Base-by-base conservation (phyloP, 2,888 invertebrate species). In the Carabus problematicus region DNA sequence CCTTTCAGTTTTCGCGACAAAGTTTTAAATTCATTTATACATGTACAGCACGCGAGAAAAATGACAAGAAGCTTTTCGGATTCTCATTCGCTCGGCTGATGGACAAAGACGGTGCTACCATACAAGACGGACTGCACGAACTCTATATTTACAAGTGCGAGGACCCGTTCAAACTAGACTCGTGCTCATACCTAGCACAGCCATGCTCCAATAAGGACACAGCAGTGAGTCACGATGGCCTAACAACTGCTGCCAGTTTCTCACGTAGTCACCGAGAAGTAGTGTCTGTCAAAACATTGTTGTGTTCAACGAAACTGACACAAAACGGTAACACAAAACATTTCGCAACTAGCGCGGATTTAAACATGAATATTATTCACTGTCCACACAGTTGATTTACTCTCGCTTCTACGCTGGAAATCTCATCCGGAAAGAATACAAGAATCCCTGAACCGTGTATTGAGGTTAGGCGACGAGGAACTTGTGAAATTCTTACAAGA, bases 221-320 rank as follows among this genome's bases (percentile, higher is more conserved):
- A 0, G 86, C 85, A 72, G 90, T 90, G 75, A 80, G 86, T 0
- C 85, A 85, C 4, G 85, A 80, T 82, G 70, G 85, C 8, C 78
- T 80, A 63, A 78, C 82, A 8, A 52, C 19, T 14, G 79, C 81
- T 41, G 82, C 80, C 71, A 81, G 85, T 0, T 94, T 93, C 81
- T 88, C 90, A 72, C 86, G 92, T 75, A 94, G 94, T 73, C 88
- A 91, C 72, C 94, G 93, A 80, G 97, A 97, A 82, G 87, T 89
- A 11, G 91, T 96, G 70, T 88, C 88, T 49, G 88, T 97, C 8
- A 89, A 88, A 76, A 95, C 97, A 0, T 80, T 94, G 47, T 84
- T 98, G 19, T 97, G 96, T 80, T 97, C 97, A 18, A 97, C 97
- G n/a, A 98, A 98, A 81, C 84, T 97, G 8, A 97, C 98, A 0